Conservation (phyloP, 30 jellyfish, hydroid and myxozoan genomes). For the Aurelia aurita region DNA sequence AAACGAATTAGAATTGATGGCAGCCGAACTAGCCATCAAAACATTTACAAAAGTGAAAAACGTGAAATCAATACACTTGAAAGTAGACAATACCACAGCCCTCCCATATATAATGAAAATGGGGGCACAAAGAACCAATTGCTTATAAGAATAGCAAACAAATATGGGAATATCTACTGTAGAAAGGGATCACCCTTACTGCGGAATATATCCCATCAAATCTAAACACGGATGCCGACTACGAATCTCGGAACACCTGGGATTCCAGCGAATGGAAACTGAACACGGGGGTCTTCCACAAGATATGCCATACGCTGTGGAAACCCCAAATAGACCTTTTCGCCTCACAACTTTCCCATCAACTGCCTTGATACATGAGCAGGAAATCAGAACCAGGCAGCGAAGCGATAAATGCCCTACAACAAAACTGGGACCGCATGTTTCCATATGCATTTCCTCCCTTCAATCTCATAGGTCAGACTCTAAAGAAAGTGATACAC, state of each 20-base stretch:
- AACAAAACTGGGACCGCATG: slow-evolving; percentile 33
- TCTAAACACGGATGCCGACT: slow-evolving; percentile 9
- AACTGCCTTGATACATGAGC: slow-evolving; percentile 45
- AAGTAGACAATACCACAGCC: slow-evolving; percentile 12
- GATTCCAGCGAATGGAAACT: slow-evolving; percentile 10
- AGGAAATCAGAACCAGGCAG: slow-evolving; percentile 65
- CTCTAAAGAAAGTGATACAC: slow-evolving; percentile 8
- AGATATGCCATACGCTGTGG: background rate
- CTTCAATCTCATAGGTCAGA: slow-evolving; percentile 25
- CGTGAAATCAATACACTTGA: background rate
- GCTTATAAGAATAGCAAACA: background rate
- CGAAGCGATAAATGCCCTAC: slow-evolving; percentile 36
- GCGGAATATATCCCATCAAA: slow-evolving; percentile 45
- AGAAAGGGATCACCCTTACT: slow-evolving; percentile 58
- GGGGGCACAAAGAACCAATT: background rate
- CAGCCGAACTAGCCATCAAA: slow-evolving; percentile 46
- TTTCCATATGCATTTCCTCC: slow-evolving; percentile 65
- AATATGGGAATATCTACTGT: slow-evolving; percentile 37
- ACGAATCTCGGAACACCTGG: slow-evolving; percentile 19
- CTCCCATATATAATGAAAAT: too few relatives aligned
- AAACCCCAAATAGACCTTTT: slow-evolving; percentile 7
- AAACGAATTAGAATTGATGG: slow-evolving; percentile 31
- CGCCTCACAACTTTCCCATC: slow-evolving; percentile 31
- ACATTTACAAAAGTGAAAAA: slow-evolving; percentile 20
- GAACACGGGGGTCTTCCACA: background rate